phyloP scores from a whole-genome alignment of 1,140 invertebrate species.

The Plutomurus gul region DNA sequence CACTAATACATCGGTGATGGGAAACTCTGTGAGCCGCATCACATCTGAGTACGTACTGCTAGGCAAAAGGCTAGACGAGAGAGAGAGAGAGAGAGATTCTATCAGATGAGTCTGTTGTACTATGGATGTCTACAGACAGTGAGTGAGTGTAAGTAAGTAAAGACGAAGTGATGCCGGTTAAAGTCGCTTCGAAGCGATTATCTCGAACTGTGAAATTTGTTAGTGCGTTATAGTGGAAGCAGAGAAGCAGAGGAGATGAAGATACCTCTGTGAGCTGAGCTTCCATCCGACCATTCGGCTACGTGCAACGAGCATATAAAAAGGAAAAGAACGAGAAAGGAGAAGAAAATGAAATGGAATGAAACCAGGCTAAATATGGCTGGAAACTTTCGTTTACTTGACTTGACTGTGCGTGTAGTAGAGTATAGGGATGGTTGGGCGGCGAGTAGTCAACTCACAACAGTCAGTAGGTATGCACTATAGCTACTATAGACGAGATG shows the following conservation, averaged over 20 bases:
- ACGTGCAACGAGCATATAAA: not conserved
- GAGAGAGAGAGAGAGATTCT: not conserved
- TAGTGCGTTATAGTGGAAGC: not conserved
- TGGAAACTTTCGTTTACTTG: conserved; percentile 1
- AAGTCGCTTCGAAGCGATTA: not conserved
- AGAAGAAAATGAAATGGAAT: not conserved
- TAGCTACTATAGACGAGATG: no score
- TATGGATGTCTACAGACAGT: not conserved
- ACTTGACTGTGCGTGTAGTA: not conserved
- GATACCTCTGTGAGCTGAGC: no score
- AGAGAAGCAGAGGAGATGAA: not conserved
- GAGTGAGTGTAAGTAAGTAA: not conserved
- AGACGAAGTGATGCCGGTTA: no score
- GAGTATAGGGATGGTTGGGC: not conserved
- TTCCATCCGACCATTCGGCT: not conserved
- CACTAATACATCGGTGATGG: no score
- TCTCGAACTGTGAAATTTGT: not conserved
- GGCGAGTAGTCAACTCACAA: not conserved
- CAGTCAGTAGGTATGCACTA: no score
- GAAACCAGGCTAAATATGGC: not conserved
- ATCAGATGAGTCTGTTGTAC: not conserved
- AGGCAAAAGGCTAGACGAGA: no score
- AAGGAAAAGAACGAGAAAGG: not conserved
- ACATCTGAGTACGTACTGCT: no score
- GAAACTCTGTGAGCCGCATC: no score